A percentile compares a stretch with the other conserved stretches of the same genome.
Evolutionary conservation across 2,113 vertebrate species (phyloP).

Genomic region (Poeciliopsis occidentalis): DNA sequence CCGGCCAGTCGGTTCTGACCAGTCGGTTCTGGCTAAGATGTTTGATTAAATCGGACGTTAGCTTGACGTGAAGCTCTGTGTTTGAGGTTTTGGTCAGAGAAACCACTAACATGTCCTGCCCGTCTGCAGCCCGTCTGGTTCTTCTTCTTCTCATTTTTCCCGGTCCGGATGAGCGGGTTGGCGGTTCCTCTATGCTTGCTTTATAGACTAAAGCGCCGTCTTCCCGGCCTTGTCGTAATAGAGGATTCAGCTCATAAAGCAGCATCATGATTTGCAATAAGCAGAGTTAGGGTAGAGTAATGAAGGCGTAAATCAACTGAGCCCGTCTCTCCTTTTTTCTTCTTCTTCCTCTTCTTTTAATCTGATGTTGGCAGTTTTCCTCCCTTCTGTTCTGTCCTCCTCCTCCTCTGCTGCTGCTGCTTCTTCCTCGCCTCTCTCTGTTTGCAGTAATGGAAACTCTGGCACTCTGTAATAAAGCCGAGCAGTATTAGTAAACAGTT

Average conservation of each 20-base stretch:
- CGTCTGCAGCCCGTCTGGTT: conserved; percentile 17
- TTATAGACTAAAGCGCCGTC: conserved; percentile 67
- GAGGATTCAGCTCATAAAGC: conserved; percentile 74
- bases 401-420: neutral
- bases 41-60: neutral
- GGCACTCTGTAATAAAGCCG: conserved; percentile 66
- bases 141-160: neutral
- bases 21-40: too few species aligned
- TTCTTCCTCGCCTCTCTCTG: conserved; percentile 4
- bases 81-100: conserved; percentile 7
- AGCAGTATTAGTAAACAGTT: conserved; percentile 73
- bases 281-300: conserved; percentile 71
- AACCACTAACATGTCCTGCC: conserved; percentile 16
- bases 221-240: conserved; percentile 64
- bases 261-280: conserved; percentile 75
- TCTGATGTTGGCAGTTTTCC: conserved; percentile 49
- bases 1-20: too few species aligned
- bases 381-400: conserved; percentile 23
- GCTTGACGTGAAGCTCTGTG: neutral
- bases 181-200: conserved; percentile 63
- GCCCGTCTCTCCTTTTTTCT: conserved; percentile 36
- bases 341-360: conserved; percentile 52
- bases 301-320: conserved; percentile 75
- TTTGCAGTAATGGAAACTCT: conserved; percentile 62
- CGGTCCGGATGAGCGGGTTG: conserved; percentile 39